A percentile compares a stretch with the other conserved stretches of the same genome.
Evolutionary conservation across 2,797 vertebrate genomes (phyloP).

Genomic region (Mormyrops boulengeri): DNA sequence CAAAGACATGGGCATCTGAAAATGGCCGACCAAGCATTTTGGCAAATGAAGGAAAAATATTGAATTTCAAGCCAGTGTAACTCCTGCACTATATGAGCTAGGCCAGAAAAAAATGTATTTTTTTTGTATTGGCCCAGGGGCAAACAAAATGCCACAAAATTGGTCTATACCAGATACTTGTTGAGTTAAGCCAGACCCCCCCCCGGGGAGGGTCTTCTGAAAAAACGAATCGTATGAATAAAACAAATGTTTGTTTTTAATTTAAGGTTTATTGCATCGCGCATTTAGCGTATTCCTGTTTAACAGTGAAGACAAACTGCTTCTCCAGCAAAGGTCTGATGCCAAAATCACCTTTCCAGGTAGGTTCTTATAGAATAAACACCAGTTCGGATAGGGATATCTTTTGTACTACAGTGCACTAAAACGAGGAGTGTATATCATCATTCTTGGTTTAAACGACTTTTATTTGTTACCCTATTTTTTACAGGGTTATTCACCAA

Average conservation of each 20-base stretch:
- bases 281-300: slow-evolving; percentile 97
- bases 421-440: background rate
- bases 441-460: background rate
- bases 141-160: background rate
- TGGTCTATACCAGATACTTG: background rate
- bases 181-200: background rate
- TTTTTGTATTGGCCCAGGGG: background rate
- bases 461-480: background rate
- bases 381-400: background rate
- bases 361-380: slow-evolving; percentile 40
- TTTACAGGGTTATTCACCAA: slow-evolving; percentile 87
- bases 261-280: slow-evolving; percentile 80
- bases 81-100: background rate
- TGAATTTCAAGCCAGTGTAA: background rate
- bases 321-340: slow-evolving; percentile 88
- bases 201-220: background rate
- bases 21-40: background rate
- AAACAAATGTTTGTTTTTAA: background rate
- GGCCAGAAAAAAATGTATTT: background rate
- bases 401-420: background rate
- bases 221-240: background rate
- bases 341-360: slow-evolving; percentile 98
- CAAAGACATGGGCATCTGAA: background rate
- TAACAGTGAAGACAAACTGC: slow-evolving; percentile 83
- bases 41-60: background rate